These are phyloP conservation scores for Leptobrachium leishanense DNA, from an alignment of 2,113 vertebrate genomes.

Conservation along the genomic window DNA sequence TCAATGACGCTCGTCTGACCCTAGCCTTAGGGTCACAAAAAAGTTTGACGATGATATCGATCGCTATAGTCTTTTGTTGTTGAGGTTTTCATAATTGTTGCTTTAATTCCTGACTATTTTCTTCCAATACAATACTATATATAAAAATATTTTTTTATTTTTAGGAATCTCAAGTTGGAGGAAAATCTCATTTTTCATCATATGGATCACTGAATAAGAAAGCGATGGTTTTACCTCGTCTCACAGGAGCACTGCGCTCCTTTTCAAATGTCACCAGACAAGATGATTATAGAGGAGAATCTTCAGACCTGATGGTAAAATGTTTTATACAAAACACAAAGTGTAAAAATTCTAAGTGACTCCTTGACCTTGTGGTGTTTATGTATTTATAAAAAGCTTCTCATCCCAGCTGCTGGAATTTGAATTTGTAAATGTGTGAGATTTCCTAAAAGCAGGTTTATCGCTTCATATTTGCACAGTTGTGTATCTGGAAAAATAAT, in stretches of 20 bases:
- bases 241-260: slow-evolving; percentile 90
- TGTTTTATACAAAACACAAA: slow-evolving; percentile 46
- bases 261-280: slow-evolving; percentile 94
- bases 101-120: no score
- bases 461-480: no score
- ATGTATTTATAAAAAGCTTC: slow-evolving; percentile 2
- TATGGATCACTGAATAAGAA: slow-evolving; percentile 66
- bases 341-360: slow-evolving; percentile 25
- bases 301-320: slow-evolving; percentile 84
- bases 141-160: slow-evolving; percentile 40
- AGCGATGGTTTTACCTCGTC: slow-evolving; percentile 89
- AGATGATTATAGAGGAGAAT: slow-evolving; percentile 79
- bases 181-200: slow-evolving; percentile 61
- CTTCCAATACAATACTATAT: neutral
- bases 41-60: no score
- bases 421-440: slow-evolving; percentile 2
- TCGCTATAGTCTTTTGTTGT: no score
- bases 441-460: no score
- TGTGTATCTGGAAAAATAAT: no score
- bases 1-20: no score
- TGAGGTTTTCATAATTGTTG: no score
- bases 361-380: slow-evolving; percentile 11
- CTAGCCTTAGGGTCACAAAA: no score
- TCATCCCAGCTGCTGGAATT: neutral
- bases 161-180: slow-evolving; percentile 55